Base-by-base conservation (phyloP, 2,113 vertebrate species). In the Phasianus colchicus region DNA sequence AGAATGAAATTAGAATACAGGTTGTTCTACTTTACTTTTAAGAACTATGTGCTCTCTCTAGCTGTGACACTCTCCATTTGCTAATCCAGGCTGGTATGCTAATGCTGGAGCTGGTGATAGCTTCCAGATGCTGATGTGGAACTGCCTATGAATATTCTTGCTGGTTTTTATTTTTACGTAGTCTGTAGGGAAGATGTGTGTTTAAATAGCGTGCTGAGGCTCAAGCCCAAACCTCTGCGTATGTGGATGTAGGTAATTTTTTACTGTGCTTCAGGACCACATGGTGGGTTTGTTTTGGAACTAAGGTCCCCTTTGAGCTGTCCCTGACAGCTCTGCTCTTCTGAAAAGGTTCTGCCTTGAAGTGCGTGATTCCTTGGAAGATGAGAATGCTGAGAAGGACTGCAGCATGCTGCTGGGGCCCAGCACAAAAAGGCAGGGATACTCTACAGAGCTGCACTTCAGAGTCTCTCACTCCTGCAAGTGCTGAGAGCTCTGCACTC, bases 81-180 rank as follows among this genome's bases (percentile, higher is more conserved):
- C 58, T 12, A 2, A 63, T 66, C 63, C n/a, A 61, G 72, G 43
- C 30, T 8, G 6, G 61, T 47, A 14, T n/a, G n/a, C 52, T 60
- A 87, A 32, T 55, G 40, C 63, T 90, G 17, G 67, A 79, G 67
- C 63, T 63, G 19, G 52, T 13, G 34, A 67, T 71, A 24, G 72
- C 58, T 93, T 92, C 83, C 93, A 93, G 67, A 88, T 93, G 86
- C 84, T 32, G 57, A 1, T 10, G 30, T 75, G 54, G 63, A 78
- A 86, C 30, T 71, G 42, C 20, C 34, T n/a, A 17, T 77, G 13
- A 88, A 50, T 89, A 58, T 69, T 91, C 65, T 69, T 65, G 34
- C 38, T 70, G 40, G 1, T 17, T 71, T 89, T 85, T 73, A 50
- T 87, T 82, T 85, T 88, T 76, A 64, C 54, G 58, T n/a, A 22